Evolutionary conservation across 2,113 vertebrate genomes (phyloP), one percentile per base, ranked within the genome.

Genomic region (Neofelis nebulosa): DNA sequence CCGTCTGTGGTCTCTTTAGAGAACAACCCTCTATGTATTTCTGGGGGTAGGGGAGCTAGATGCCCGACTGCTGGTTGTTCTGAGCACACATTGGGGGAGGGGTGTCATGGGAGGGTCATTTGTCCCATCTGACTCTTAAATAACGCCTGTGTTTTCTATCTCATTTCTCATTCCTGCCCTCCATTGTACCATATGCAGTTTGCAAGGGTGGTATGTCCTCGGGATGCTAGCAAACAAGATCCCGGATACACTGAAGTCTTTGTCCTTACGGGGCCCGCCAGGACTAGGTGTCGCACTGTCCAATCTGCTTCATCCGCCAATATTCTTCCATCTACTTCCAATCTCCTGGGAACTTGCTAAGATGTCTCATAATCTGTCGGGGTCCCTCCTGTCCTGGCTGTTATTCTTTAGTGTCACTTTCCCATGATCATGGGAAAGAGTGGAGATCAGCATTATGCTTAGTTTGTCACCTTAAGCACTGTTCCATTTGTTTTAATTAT

Each of bases 211-310:
- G 11, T 6, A 8, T 25, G 29, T 89, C 79, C 84, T 9, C 13
- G 23, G 55, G 57, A 69, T 57, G 48, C 50, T 5, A 9, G 36
- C 1, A 41, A 52, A 63, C 16, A 14, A 69, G 36, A 23, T 15
- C 66, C 5, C 2, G 13, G 57, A 38, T 36, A 73, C 5, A 2
- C 3, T 21, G 4, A 9, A 27, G 50, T 16, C 50, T 61, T 85
- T 25, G 41, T 33, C 38, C 12, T 4, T 2, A 1, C 0, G 4
- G 21, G 45, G 12, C 31, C 11, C 4, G 4, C 9, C 71, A 25
- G 55, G 41, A 38, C 12, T 21, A 25, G 36, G 9, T 4, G n/a
- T 1, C 18, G 2, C 12, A 1, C 2, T 5, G 14, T 65, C 41
- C 16, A 3, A 13, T 31, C 4, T 31, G 9, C 36, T 69, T 93